phyloP scores from a whole-genome alignment of 2,797 vertebrate genomes.

The Darevskia nairensis region DNA sequence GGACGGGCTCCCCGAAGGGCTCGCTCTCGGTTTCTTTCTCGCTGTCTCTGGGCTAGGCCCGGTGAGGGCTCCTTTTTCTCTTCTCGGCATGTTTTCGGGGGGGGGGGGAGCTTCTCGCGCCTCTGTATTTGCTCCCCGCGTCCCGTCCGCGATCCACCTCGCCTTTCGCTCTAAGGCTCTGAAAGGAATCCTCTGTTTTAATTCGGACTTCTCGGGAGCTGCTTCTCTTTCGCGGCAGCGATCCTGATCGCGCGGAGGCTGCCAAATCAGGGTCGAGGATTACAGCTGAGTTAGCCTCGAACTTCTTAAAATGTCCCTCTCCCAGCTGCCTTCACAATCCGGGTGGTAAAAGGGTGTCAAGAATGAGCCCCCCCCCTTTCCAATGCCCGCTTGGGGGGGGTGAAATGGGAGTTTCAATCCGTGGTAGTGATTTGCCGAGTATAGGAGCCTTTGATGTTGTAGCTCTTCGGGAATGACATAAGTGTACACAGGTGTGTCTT shows the following conservation, averaged over 20 bases:
- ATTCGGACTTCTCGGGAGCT: no score
- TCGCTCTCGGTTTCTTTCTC: no score
- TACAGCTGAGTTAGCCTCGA: neutral
- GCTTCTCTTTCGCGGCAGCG: neutral
- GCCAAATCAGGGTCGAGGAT: neutral
- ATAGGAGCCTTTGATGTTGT: neutral
- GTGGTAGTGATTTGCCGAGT: no score
- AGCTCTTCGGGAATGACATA: no score
- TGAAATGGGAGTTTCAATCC: rapidly evolving
- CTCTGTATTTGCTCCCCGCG: neutral
- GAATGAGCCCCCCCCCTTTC: no score
- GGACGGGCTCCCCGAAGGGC: no score
- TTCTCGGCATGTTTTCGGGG: neutral
- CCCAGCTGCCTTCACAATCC: neutral
- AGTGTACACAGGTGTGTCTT: neutral
- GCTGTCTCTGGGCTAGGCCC: neutral
- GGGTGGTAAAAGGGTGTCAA: neutral
- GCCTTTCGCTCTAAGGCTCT: no score
- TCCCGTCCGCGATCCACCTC: neutral
- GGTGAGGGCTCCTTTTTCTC: neutral
- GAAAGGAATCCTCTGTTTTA: neutral
- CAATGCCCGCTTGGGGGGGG: neutral
- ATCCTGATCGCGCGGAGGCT: neutral
- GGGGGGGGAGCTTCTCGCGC: no score
- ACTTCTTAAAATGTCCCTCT: neutral